A percentile compares a stretch with the other conserved stretches of the same genome.
Conservation (phyloP, 2,888 invertebrate genomes). For the Thecophora atra region DNA sequence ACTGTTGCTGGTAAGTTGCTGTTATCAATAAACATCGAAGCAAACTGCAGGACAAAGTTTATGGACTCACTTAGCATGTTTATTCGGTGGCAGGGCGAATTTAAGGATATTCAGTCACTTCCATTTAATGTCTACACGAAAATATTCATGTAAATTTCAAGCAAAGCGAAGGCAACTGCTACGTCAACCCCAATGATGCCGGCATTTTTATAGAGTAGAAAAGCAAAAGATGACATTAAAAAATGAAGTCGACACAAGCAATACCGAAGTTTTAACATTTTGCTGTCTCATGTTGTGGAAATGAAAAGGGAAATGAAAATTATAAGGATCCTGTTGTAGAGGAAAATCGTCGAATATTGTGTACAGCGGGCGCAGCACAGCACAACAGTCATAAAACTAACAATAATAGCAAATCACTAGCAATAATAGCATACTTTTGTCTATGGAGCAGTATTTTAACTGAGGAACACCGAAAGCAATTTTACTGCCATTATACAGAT, state of each 20-base stretch:
- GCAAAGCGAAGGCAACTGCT: not conserved
- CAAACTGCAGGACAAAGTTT: conserved; percentile 28
- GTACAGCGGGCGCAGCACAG: not conserved
- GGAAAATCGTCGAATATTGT: not conserved
- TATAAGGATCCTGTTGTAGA: conserved; percentile 12
- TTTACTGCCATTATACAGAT: too few species aligned
- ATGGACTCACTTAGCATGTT: conserved; percentile 21
- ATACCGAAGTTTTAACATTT: conserved; percentile 12
- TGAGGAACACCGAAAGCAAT: too few species aligned
- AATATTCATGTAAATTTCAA: not conserved
- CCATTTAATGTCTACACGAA: not conserved
- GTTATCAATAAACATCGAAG: conserved; percentile 27
- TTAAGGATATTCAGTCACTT: not conserved
- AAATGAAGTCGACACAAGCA: not conserved
- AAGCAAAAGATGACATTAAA: conserved; percentile 22
- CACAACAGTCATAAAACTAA: not conserved
- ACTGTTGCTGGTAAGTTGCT: conserved; percentile 4
- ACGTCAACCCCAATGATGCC: not conserved
- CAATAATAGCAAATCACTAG: not conserved
- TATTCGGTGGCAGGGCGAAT: conserved; percentile 13
- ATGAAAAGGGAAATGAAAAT: conserved; percentile 7
- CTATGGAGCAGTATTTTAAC: too few species aligned
- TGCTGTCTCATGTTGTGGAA: not conserved
- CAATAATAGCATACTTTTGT: not conserved
- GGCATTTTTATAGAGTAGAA: not conserved